phyloP scores from a whole-genome alignment of 2,797 vertebrate genomes.

The Notoglanidium macrostoma region DNA sequence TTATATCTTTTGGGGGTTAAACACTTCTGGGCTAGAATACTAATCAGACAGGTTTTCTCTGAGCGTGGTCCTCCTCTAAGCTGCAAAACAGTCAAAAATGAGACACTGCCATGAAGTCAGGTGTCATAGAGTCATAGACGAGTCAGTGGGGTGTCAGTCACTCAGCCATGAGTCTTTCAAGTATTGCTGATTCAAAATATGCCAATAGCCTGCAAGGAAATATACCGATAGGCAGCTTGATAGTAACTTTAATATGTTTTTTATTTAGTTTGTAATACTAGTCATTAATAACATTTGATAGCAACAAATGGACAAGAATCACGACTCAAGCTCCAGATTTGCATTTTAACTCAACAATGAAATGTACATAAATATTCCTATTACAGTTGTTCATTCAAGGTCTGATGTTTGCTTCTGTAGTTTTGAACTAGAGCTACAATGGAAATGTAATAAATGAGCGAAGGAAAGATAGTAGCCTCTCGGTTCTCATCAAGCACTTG shows the following conservation, averaged over 20 bases:
- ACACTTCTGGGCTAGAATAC: constrained; percentile 90
- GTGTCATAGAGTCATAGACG: constrained; percentile 13
- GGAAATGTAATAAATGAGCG: not conserved
- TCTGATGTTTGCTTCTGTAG: not conserved
- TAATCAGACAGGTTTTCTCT: constrained; percentile 76
- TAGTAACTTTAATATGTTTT: not conserved
- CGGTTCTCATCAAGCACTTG: not conserved
- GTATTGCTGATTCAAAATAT: not conserved
- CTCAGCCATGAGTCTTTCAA: not conserved
- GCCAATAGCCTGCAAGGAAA: not conserved
- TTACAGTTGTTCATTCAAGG: not conserved
- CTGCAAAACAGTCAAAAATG: constrained; percentile 39
- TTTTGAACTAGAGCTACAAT: not conserved
- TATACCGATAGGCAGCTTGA: not conserved
- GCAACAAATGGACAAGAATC: not conserved
- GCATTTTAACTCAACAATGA: not conserved
- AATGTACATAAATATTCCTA: not conserved
- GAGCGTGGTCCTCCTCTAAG: constrained; percentile 52
- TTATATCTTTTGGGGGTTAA: constrained; percentile 97
- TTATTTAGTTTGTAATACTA: not conserved
- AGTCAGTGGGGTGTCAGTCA: not conserved
- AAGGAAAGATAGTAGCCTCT: not conserved
- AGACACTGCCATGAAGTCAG: constrained; percentile 30
- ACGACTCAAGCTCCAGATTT: not conserved
- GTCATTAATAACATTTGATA: constrained; percentile 5